Conservation (phyloP, 1,140 invertebrate genomes). For the Patella vulgata region DNA sequence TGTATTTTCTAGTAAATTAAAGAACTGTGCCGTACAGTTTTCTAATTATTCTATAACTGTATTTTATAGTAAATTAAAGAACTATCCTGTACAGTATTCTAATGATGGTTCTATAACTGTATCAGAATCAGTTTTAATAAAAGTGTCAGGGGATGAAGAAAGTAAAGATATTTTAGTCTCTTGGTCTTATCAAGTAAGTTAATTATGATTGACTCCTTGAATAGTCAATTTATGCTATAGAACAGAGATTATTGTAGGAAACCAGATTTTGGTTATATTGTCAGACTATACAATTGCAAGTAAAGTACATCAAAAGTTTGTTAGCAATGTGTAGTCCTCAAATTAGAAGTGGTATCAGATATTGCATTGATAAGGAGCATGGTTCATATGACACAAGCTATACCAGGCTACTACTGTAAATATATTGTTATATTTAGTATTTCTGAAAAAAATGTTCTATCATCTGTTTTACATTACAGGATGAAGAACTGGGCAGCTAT, state of each 20-base stretch:
- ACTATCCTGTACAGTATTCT: constrained; percentile 78
- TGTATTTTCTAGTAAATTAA: no score
- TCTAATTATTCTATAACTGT: no score
- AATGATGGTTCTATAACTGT: constrained; percentile 86
- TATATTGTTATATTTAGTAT: no score
- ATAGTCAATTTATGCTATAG: background rate
- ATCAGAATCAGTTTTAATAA: constrained; percentile 84
- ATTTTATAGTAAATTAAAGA: constrained; percentile 74
- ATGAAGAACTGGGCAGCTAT: constrained; percentile 92
- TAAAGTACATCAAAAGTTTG: background rate
- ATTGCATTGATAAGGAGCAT: constrained; percentile 5
- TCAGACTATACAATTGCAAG: background rate
- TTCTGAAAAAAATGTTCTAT: constrained; percentile 18
- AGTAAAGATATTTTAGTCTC: constrained; percentile 92
- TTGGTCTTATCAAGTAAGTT: constrained; percentile 86
- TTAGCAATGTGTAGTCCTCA: background rate
- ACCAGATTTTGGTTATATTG: background rate
- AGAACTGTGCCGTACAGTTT: no score
- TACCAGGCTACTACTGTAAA: no score
- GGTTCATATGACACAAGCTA: no score
- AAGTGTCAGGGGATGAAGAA: constrained; percentile 79
- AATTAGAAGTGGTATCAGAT: background rate
- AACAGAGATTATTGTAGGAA: background rate
- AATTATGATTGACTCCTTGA: background rate
- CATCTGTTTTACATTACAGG: constrained; percentile 64